These are phyloP conservation scores for Lophius americanus DNA, from an alignment of 2,797 vertebrate genomes.

Conservation along the genomic window DNA sequence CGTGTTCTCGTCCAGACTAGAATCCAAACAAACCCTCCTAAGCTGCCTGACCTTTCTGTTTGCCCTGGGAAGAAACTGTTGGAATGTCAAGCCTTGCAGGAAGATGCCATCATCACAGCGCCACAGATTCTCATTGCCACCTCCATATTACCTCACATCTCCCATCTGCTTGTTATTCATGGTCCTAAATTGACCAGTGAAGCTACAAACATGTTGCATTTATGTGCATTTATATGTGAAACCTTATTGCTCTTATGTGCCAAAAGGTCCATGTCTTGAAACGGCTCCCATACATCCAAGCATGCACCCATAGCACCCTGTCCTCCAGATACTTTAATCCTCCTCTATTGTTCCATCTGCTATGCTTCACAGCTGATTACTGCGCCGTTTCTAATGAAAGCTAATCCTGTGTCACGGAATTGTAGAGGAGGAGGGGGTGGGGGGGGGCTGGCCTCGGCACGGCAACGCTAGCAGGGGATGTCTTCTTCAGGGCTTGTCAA, in stretches of 20 bases:
- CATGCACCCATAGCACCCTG: constrained; percentile 46
- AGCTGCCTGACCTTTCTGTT: constrained; percentile 50
- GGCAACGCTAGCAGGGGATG: constrained; percentile 64
- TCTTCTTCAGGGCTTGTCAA: constrained; percentile 75
- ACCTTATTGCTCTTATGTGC: background rate
- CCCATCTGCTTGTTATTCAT: background rate
- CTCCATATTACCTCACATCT: background rate
- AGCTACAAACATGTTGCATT: constrained; percentile 18
- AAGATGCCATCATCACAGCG: constrained; percentile 6
- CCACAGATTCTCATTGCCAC: background rate
- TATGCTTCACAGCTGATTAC: constrained; percentile 81
- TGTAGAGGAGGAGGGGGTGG: constrained; percentile 49
- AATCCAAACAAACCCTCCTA: constrained; percentile 43
- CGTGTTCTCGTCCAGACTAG: constrained; percentile 39
- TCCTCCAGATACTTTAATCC: constrained; percentile 70
- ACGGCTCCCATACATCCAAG: constrained; percentile 33
- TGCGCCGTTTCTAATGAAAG: constrained; percentile 78
- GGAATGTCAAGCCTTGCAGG: constrained; percentile 12
- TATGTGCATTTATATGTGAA: constrained; percentile 5
- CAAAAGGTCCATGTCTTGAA: constrained; percentile 41
- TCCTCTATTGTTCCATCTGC: constrained; percentile 71
- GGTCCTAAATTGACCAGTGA: constrained; percentile 3
- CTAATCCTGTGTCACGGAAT: constrained; percentile 80
- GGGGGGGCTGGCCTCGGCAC: constrained; percentile 39
- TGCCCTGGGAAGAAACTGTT: constrained; percentile 28